Percentiles rank a stretch among this genome's conserved stretches.
These are phyloP conservation scores for Turdus rufiventris DNA, from an alignment of 2,113 vertebrate genomes.

Conservation along the genomic window DNA sequence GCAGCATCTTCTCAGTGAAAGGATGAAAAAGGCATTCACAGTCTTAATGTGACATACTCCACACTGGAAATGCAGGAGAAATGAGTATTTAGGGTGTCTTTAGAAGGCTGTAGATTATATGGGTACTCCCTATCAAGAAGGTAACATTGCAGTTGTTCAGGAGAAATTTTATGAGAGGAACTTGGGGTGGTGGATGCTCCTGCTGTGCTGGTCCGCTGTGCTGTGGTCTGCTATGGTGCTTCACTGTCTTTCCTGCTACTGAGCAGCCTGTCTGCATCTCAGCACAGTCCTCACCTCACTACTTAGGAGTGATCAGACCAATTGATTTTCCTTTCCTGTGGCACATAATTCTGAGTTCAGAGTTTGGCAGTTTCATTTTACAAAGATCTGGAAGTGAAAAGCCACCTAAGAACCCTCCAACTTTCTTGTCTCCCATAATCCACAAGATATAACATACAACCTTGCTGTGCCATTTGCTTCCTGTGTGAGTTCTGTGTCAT, in stretches of 20 bases:
- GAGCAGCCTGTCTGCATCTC: fast-evolving
- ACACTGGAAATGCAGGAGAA: background rate
- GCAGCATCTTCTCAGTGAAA: background rate
- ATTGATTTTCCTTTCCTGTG: background rate
- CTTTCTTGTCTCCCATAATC: background rate
- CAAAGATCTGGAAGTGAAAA: background rate
- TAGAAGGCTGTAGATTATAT: background rate
- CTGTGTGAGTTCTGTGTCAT: background rate
- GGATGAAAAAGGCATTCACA: background rate
- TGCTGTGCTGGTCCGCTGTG: background rate
- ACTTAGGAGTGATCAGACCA: fast-evolving
- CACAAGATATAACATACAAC: background rate
- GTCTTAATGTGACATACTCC: background rate
- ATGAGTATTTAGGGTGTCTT: background rate
- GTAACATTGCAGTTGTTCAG: background rate
- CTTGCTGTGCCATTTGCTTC: background rate
- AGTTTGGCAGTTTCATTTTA: background rate
- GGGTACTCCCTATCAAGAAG: background rate
- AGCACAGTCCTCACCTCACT: background rate
- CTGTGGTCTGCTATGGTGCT: fast-evolving
- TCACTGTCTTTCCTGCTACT: background rate
- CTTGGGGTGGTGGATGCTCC: background rate
- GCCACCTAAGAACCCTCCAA: background rate
- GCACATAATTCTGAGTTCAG: background rate
- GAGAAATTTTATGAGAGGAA: background rate